Evolutionary conservation across 2,888 invertebrate genomes (phyloP).

Genomic region (Argyra leucocephala): DNA sequence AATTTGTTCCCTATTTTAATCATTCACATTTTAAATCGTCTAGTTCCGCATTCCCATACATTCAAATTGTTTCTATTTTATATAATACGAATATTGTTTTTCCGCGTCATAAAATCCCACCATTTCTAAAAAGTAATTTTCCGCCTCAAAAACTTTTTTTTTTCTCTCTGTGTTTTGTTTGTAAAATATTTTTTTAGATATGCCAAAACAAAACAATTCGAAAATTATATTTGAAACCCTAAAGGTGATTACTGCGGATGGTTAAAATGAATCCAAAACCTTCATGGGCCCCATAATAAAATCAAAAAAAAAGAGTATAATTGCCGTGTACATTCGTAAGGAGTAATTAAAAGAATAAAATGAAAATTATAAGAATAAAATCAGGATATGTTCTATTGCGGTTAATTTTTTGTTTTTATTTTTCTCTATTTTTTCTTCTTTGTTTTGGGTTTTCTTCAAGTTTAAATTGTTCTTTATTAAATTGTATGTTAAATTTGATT

Average conservation of each 20-base stretch:
- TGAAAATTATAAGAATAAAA: neutral
- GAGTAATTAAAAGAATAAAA: too few relatives aligned
- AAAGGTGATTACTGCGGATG: neutral
- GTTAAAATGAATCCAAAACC: neutral
- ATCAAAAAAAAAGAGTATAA: too few relatives aligned
- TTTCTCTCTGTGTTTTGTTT: neutral
- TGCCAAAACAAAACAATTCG: neutral
- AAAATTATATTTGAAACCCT: neutral
- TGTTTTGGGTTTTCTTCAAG: too few relatives aligned
- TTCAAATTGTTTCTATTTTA: neutral
- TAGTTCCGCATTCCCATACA: neutral
- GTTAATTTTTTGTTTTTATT: neutral
- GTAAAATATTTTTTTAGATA: neutral
- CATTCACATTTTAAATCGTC: neutral
- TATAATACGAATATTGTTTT: neutral
- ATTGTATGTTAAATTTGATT: too few relatives aligned
- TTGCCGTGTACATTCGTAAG: too few relatives aligned
- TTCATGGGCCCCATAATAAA: too few relatives aligned
- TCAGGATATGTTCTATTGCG: neutral
- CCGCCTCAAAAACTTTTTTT: neutral
- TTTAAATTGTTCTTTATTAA: too few relatives aligned
- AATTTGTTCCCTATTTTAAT: neutral
- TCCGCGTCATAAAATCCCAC: neutral
- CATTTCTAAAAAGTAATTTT: neutral
- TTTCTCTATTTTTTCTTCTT: too few relatives aligned